Evolutionary conservation across 2,888 invertebrate genomes (phyloP).

Genomic region (Polymixis flavicincta): DNA sequence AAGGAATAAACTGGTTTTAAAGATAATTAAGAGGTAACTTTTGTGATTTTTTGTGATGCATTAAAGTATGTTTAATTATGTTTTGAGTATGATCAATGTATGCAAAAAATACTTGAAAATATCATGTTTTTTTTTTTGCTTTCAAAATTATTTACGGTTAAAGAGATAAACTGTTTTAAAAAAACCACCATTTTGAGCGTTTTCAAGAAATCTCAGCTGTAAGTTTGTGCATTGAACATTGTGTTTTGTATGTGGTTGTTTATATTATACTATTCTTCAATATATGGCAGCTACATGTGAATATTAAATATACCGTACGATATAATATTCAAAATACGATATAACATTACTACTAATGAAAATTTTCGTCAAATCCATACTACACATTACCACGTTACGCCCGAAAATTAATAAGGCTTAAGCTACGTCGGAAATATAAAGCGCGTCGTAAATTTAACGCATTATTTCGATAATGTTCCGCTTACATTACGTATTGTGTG

Average conservation of each 20-base stretch:
- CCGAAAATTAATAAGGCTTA: slow-evolving; percentile 74
- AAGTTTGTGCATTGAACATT: slow-evolving; percentile 13
- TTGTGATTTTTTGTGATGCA: too few relatives aligned
- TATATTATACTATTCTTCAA: neutral
- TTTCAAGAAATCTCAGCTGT: too few relatives aligned
- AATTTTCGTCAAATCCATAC: slow-evolving; percentile 60
- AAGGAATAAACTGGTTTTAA: too few relatives aligned
- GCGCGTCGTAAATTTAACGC: slow-evolving; percentile 75
- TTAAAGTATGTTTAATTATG: too few relatives aligned
- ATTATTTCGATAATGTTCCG: slow-evolving; percentile 73
- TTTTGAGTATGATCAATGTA: too few relatives aligned
- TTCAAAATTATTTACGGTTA: too few relatives aligned
- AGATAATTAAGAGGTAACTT: too few relatives aligned
- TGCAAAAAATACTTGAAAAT: too few relatives aligned
- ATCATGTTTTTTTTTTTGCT: too few relatives aligned
- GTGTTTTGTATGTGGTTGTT: neutral
- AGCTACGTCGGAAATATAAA: slow-evolving; percentile 71
- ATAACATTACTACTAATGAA: slow-evolving; percentile 36
- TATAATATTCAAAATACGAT: slow-evolving; percentile 8
- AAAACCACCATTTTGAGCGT: too few relatives aligned
- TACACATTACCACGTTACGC: slow-evolving; percentile 40
- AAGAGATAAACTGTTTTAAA: too few relatives aligned
- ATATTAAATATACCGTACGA: neutral
- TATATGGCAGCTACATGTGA: neutral
- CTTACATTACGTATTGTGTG: slow-evolving; percentile 63